Base-by-base conservation (phyloP, 2,888 invertebrate genomes). In the Phengaris alcon region DNA sequence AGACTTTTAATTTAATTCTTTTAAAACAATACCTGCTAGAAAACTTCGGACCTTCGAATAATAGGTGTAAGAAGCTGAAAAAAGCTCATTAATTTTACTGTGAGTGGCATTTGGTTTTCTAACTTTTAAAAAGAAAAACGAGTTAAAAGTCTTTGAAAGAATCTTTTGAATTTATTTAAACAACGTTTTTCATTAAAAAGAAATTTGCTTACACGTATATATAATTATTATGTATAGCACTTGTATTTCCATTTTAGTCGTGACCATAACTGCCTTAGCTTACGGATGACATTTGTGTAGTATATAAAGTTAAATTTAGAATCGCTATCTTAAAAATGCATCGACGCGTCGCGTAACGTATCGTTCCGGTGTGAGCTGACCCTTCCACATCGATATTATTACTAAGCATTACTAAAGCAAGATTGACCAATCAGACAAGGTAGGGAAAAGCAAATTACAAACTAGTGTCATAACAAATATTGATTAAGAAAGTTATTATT, bases 81-180 rank as follows among this genome's bases (percentile, higher is more conserved):
- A 78, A 83, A 82, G 75, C 77, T 85, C 89, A 90, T 90, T 88
- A 88, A 89, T 89, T 90, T 85, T 85, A 13, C 88, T 90, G 90
- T 82, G 82, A 88, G 87, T 85, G 90, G 87, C 90, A 82, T 87
- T 87, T 84, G 84, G 83, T 83, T 82, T 82, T 81, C 80, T 77
- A 87, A 87, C 83, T 87, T 86, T 74, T 79, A 69, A 75, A 82
- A 83, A 86, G 86, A 86, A 89, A 89, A 86, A 74, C 48, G 51
- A 64, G 48, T 64, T 51, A 48, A 74, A 64, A 22, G 12, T 51
- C 22, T 64, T 64, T 35, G 51, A 51, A 54, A 54, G 52, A 54
- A 74, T 51, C 64, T 59, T 44, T 35, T 48, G 15, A 64, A 57
- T n/a, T 15, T 13, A 57, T 57, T 55, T 15, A 10, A 59, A 59